Evolutionary conservation across 2,797 vertebrate genomes (phyloP).

Genomic region (Lepilemur ruficaudatus): DNA sequence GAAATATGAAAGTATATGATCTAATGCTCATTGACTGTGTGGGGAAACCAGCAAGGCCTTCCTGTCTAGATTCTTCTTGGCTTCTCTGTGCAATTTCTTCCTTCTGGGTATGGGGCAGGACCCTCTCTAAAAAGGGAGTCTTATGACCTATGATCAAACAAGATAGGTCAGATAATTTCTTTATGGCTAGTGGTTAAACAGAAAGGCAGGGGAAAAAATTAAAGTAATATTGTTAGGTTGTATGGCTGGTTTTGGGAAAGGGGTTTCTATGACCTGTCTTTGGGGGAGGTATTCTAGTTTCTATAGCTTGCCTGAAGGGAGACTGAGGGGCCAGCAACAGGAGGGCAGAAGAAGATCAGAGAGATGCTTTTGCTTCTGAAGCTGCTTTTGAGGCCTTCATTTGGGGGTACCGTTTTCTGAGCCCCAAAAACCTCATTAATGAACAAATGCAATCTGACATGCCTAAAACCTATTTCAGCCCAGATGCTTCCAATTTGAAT

Average conservation of each 20-base stretch:
- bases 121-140: not conserved
- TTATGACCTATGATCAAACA: not conserved
- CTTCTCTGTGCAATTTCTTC: not conserved
- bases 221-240: not conserved
- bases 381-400: not conserved
- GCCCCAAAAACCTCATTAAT: not conserved
- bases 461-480: not conserved
- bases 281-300: not conserved
- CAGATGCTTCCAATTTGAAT: not conserved
- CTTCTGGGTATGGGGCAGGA: not conserved
- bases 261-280: not conserved
- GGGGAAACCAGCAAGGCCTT: not conserved
- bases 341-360: not conserved
- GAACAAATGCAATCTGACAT: not conserved
- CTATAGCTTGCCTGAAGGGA: not conserved
- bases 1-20: not conserved
- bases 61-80: not conserved
- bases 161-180: not conserved
- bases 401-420: not conserved
- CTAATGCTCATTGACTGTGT: no score
- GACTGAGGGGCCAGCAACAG: not conserved
- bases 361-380: not conserved
- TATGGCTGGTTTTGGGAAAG: not conserved
- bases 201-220: not conserved
- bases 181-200: not conserved